Conservation (phyloP, 1,140 invertebrate genomes). For the Spodoptera frugiperda region DNA sequence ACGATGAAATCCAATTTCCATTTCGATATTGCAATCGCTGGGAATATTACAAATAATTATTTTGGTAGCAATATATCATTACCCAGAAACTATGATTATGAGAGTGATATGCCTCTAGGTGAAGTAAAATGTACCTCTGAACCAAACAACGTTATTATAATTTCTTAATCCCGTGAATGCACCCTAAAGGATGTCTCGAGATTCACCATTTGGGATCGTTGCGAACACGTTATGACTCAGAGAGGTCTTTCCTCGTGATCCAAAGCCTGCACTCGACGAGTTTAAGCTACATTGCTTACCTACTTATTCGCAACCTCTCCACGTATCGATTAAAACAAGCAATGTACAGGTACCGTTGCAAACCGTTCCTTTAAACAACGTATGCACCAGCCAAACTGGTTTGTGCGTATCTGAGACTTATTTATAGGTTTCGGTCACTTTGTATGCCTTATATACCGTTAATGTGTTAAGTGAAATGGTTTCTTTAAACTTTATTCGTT, state of each 20-base stretch:
- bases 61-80: too few species aligned
- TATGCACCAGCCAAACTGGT: conserved; percentile 39
- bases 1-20: too few species aligned
- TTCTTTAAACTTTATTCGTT: conserved; percentile 7
- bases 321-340: background rate
- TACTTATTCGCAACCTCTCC: background rate
- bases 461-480: conserved; percentile 26
- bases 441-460: conserved; percentile 37
- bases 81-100: too few species aligned
- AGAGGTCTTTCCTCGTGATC: conserved; percentile 27
- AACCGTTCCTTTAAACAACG: background rate
- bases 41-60: too few species aligned
- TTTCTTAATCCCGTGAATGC: background rate
- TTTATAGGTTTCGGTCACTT: conserved; percentile 34
- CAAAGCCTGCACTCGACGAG: background rate
- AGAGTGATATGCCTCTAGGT: too few species aligned
- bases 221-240: conserved; percentile 32
- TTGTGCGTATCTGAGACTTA: conserved; percentile 22
- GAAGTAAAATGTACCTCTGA: too few species aligned
- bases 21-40: too few species aligned
- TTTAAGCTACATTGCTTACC: background rate
- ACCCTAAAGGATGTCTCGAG: conserved; percentile 5
- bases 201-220: conserved; percentile 23
- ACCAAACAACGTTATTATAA: background rate
- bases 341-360: background rate